Conservation (phyloP, 2,888 invertebrate genomes). For the Drosophila cracens region DNA sequence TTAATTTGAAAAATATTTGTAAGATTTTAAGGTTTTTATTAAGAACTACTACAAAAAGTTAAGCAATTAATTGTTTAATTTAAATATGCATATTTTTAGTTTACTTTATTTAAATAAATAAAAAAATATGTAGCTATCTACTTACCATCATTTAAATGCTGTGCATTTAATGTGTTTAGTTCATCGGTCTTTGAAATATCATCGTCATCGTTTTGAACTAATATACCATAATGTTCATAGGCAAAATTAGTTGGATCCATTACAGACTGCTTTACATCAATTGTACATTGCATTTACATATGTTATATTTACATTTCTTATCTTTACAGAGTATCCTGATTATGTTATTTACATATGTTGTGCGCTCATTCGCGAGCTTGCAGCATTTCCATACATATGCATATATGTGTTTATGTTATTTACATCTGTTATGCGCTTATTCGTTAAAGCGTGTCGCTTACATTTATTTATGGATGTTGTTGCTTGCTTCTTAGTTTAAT, state of each 20-base stretch:
- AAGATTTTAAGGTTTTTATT: too few relatives aligned
- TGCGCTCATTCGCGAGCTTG: background rate
- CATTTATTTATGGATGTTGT: background rate
- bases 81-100: background rate
- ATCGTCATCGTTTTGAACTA: conserved; percentile 76
- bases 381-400: background rate
- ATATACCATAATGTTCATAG: conserved; percentile 82
- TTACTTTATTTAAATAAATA: background rate
- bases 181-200: conserved; percentile 61
- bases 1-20: too few relatives aligned
- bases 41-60: too few relatives aligned
- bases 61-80: too few relatives aligned
- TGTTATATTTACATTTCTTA: background rate
- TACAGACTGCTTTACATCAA: conserved; percentile 80
- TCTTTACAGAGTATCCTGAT: background rate
- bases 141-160: conserved; percentile 58
- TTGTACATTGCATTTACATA: conserved; percentile 85
- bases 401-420: background rate
- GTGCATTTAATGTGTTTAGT: conserved; percentile 76
- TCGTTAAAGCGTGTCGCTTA: background rate
- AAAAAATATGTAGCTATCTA: background rate
- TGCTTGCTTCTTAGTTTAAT: background rate
- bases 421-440: conserved; percentile 2
- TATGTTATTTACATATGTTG: background rate
- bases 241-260: conserved; percentile 54